Percentiles rank a stretch among this genome's conserved stretches.
Conservation (phyloP, 1,140 invertebrate species). For the Himalopsyche phryganea region DNA sequence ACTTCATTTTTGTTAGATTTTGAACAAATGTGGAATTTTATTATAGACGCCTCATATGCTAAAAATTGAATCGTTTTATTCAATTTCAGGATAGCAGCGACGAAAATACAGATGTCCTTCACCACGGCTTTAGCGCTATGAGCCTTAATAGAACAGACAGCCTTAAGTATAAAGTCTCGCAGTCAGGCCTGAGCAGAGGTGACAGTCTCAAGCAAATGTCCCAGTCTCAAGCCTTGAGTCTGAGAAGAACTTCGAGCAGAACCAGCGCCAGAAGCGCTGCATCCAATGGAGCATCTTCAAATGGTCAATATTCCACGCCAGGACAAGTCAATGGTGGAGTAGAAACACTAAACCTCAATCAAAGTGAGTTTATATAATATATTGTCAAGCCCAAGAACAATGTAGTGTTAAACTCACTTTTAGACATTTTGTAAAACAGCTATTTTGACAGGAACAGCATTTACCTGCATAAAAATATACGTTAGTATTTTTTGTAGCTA, state of each 20-base stretch:
- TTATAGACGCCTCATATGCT: too few species aligned
- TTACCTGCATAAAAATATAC: too few species aligned
- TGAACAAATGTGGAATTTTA: too few species aligned
- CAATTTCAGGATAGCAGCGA: slow-evolving; percentile 24
- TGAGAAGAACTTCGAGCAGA: slow-evolving; percentile 47
- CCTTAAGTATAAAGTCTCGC: slow-evolving; percentile 38
- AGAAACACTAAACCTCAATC: not conserved
- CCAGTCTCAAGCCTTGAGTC: not conserved
- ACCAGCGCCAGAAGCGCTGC: slow-evolving; percentile 44
- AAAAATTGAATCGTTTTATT: too few species aligned
- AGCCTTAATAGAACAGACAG: slow-evolving; percentile 47
- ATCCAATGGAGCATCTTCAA: not conserved
- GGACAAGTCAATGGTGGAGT: not conserved
- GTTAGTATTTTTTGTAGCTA: too few species aligned
- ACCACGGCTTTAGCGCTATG: slow-evolving; percentile 47
- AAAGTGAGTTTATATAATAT: too few species aligned
- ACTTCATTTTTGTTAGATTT: too few species aligned
- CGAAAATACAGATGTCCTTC: slow-evolving; percentile 44
- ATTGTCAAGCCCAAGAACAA: too few species aligned
- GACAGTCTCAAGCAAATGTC: not conserved
- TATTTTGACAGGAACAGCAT: too few species aligned
- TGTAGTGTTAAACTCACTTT: too few species aligned
- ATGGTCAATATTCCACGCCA: not conserved
- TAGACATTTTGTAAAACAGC: too few species aligned
- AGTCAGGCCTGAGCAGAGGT: slow-evolving; percentile 6